These are phyloP conservation scores for Daktulosphaira vitifoliae DNA, from an alignment of 1,140 invertebrate species.

Conservation along the genomic window DNA sequence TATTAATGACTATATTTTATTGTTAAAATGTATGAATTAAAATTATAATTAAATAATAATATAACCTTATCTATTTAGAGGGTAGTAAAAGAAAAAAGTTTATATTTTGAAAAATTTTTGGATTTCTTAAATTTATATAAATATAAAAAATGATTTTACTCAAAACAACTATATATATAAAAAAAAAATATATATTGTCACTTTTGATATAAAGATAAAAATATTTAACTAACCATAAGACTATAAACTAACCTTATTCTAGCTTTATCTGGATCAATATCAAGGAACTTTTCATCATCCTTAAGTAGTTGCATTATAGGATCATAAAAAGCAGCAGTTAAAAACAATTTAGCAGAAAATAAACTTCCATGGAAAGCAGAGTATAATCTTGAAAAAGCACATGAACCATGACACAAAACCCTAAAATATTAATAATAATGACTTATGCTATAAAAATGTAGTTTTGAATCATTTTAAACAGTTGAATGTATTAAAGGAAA, in stretches of 20 bases:
- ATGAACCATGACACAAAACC: slow-evolving; percentile 71
- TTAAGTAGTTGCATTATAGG: slow-evolving; percentile 88
- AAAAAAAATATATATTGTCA: neutral
- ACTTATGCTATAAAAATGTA: neutral
- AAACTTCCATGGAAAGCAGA: slow-evolving; percentile 82
- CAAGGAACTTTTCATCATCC: slow-evolving; percentile 85
- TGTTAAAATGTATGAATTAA: too few relatives aligned
- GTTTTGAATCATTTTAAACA: neutral
- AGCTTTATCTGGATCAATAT: slow-evolving; percentile 84
- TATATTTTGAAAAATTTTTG: too few relatives aligned
- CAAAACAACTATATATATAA: too few relatives aligned
- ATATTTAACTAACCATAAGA: too few relatives aligned
- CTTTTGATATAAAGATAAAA: too few relatives aligned
- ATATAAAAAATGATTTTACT: too few relatives aligned
- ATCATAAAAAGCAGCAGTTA: slow-evolving; percentile 81
- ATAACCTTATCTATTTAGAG: too few relatives aligned
- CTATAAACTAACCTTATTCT: slow-evolving; percentile 54
- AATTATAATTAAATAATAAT: too few relatives aligned
- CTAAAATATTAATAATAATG: slow-evolving; percentile 42
- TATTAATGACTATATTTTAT: too few relatives aligned
- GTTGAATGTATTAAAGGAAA: neutral
- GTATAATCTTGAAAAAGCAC: slow-evolving; percentile 83
- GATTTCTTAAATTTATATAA: too few relatives aligned
- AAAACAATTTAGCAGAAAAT: slow-evolving; percentile 82
- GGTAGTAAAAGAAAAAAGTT: too few relatives aligned